phyloP scores from a whole-genome alignment of 2,888 invertebrate species.

The Mythimna loreyi region DNA sequence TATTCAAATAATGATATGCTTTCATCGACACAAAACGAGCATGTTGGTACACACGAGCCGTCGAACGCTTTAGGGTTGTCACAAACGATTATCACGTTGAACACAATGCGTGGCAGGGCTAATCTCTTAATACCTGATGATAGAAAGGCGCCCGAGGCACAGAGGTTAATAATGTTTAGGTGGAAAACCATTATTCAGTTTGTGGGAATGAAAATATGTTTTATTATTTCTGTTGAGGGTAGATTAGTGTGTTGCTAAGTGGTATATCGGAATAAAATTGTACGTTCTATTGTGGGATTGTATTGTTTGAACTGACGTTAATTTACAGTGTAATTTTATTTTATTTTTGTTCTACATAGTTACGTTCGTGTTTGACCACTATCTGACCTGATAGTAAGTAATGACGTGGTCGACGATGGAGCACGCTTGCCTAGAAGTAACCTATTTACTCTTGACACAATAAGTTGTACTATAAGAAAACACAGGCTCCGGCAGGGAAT shows the following conservation, averaged over 20 bases:
- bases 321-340: neutral
- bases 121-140: constrained; percentile 75
- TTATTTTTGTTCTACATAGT: no score
- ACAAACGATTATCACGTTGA: constrained; percentile 67
- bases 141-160: constrained; percentile 64
- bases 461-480: no score
- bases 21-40: constrained; percentile 1
- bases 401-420: no score
- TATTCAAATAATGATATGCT: constrained; percentile 13
- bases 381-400: no score
- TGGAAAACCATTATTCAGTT: constrained; percentile 52
- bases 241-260: constrained; percentile 24
- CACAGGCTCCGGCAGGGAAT: no score
- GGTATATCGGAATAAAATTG: neutral
- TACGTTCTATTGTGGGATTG: neutral
- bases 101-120: constrained; percentile 63
- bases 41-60: constrained; percentile 34
- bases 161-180: constrained; percentile 65
- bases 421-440: no score
- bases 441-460: no score
- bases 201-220: constrained; percentile 56
- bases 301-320: neutral
- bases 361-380: no score
- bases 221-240: constrained; percentile 47
- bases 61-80: constrained; percentile 58